Percentiles rank a stretch among this genome's conserved stretches.
phyloP scores from a whole-genome alignment of 2,888 invertebrate species.

The Drosophila anomalata region DNA sequence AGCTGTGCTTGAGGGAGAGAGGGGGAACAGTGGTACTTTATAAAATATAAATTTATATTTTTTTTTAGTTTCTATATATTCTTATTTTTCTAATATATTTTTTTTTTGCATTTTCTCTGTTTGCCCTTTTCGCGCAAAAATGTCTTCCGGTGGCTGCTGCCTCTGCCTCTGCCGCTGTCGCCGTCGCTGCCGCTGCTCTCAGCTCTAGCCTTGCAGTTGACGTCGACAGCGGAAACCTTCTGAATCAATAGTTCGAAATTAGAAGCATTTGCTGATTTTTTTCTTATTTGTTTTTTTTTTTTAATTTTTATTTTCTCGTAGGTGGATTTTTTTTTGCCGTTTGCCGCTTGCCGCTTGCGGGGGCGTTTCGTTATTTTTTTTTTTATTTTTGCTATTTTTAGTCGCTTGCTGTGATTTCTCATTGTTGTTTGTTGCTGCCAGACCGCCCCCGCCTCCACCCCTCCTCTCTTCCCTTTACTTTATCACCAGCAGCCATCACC shows the following conservation, averaged over 20 bases:
- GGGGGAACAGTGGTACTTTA: constrained; percentile 1
- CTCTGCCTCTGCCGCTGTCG: constrained; percentile 18
- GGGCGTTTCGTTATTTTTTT: constrained; percentile 31
- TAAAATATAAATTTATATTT: background rate
- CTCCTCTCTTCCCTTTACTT: background rate
- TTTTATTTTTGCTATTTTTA: constrained; percentile 31
- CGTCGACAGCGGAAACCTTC: constrained; percentile 24
- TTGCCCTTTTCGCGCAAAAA: constrained; percentile 67
- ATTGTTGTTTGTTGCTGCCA: constrained; percentile 70
- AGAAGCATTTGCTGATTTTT: constrained; percentile 56
- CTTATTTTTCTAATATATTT: constrained; percentile 12
- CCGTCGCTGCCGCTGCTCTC: constrained; percentile 11
- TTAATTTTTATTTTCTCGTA: constrained; percentile 15
- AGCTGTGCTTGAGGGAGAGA: background rate
- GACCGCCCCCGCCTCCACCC: background rate
- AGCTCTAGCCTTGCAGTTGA: constrained; percentile 4
- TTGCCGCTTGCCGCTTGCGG: constrained; percentile 12
- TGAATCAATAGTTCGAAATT: constrained; percentile 74
- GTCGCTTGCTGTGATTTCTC: constrained; percentile 63
- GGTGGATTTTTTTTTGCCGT: constrained; percentile 21
- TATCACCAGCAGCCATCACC: background rate
- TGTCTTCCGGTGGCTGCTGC: constrained; percentile 62
- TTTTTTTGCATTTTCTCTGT: constrained; percentile 56
- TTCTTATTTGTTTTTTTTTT: background rate
- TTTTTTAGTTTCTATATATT: constrained; percentile 32